A percentile compares a stretch with the other conserved stretches of the same genome.
These are phyloP conservation scores for Characodon lateralis DNA, from an alignment of 2,797 vertebrate species.

Conservation along the genomic window DNA sequence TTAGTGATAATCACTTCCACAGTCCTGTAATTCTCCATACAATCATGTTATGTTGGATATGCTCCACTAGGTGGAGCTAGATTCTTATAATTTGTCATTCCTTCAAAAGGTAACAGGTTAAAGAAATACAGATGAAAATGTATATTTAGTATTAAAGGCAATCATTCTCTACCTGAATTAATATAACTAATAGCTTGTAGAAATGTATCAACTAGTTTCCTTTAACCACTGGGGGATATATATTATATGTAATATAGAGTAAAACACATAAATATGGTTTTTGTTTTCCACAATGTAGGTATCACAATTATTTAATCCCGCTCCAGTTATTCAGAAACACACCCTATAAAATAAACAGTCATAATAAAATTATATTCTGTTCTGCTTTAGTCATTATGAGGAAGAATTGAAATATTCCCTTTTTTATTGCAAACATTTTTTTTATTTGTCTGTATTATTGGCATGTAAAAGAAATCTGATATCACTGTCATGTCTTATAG, in stretches of 20 bases:
- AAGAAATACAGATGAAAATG: not conserved
- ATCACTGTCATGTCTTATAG: too few relatives aligned
- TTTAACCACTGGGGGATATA: not conserved
- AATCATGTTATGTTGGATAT: not conserved
- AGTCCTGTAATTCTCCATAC: not conserved
- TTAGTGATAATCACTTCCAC: not conserved
- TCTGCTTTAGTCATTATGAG: not conserved
- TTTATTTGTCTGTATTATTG: too few relatives aligned
- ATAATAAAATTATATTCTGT: not conserved
- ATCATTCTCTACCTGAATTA: not conserved
- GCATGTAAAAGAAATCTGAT: too few relatives aligned
- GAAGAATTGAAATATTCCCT: not conserved
- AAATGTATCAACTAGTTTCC: not conserved
- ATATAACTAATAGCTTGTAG: not conserved
- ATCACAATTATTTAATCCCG: not conserved
- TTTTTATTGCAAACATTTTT: not conserved
- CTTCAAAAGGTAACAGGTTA: not conserved
- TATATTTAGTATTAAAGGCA: not conserved
- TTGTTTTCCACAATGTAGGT: not conserved
- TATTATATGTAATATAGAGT: not conserved
- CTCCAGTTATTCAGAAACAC: not conserved
- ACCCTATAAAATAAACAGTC: not conserved
- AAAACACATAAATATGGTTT: too few relatives aligned
- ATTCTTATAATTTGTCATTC: not conserved
- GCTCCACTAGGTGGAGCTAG: slow-evolving; percentile 13